A percentile compares a stretch with the other conserved stretches of the same genome.
These are phyloP conservation scores for Ferrisia virgata DNA, from an alignment of 2,888 invertebrate genomes.

Conservation along the genomic window DNA sequence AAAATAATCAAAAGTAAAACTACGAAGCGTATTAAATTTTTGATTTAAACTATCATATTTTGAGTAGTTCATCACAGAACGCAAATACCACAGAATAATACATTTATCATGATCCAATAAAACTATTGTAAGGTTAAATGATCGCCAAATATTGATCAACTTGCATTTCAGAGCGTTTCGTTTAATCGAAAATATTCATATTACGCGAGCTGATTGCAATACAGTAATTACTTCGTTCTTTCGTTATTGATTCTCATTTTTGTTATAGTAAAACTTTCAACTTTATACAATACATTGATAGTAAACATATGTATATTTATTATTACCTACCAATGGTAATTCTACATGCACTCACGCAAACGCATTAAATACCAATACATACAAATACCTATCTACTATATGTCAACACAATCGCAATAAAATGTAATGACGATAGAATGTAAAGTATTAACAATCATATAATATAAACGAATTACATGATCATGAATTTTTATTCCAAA, in stretches of 20 bases:
- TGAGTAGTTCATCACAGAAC: no score
- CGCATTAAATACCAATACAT: background rate
- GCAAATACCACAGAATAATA: no score
- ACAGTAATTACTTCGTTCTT: background rate
- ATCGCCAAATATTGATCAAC: no score
- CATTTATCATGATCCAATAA: no score
- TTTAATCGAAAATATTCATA: background rate
- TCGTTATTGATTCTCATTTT: background rate
- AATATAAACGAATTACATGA: background rate
- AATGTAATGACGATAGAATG: background rate
- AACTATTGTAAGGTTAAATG: no score
- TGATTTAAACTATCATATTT: no score
- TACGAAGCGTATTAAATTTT: no score
- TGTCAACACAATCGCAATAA: slow-evolving; percentile 9
- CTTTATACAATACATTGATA: background rate
- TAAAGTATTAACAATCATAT: background rate
- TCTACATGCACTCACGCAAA: slow-evolving; percentile 31
- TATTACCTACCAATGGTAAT: slow-evolving; percentile 6
- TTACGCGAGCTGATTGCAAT: background rate
- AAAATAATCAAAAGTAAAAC: no score
- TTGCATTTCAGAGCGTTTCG: no score
- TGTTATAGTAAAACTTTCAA: background rate
- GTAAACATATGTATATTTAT: background rate
- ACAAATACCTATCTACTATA: background rate
- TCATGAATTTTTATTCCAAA: background rate